Conservation (phyloP, 2,888 invertebrate species). For the Mactromeris polynyma region DNA sequence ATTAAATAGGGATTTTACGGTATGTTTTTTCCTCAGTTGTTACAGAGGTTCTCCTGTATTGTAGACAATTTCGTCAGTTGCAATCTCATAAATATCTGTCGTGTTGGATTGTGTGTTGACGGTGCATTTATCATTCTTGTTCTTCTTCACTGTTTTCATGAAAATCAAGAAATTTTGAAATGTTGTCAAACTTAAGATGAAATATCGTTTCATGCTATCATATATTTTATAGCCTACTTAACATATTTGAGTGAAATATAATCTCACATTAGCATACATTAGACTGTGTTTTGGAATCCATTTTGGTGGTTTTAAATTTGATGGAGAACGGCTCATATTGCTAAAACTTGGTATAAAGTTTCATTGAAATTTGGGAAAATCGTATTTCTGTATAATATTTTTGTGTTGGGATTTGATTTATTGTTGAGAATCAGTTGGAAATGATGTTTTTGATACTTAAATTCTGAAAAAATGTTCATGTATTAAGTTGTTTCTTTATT, state of each 20-base stretch:
- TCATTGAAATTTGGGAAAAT: not conserved
- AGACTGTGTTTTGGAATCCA: not conserved
- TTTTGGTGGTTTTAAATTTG: slow-evolving; percentile 4
- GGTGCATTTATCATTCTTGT: not conserved
- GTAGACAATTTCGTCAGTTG: too few relatives aligned
- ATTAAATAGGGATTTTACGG: too few relatives aligned
- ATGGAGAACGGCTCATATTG: not conserved
- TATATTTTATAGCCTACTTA: slow-evolving; percentile 2
- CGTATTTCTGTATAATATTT: not conserved
- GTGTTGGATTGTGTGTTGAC: too few relatives aligned
- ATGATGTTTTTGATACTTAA: too few relatives aligned
- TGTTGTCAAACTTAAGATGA: slow-evolving; percentile 8
- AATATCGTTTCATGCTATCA: not conserved
- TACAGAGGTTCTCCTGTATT: too few relatives aligned
- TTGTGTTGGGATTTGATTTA: not conserved
- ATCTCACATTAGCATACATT: not conserved
- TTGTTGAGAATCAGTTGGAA: not conserved
- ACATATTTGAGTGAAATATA: not conserved
- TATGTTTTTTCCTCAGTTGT: too few relatives aligned
- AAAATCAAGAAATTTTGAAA: slow-evolving; percentile 8
- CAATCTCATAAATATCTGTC: too few relatives aligned
- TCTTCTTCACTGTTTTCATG: not conserved
- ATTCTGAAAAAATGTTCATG: too few relatives aligned
- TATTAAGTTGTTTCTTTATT: too few relatives aligned
- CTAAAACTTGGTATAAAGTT: not conserved